phyloP scores from a whole-genome alignment of 2,797 vertebrate genomes.

The Pitangus sulphuratus region DNA sequence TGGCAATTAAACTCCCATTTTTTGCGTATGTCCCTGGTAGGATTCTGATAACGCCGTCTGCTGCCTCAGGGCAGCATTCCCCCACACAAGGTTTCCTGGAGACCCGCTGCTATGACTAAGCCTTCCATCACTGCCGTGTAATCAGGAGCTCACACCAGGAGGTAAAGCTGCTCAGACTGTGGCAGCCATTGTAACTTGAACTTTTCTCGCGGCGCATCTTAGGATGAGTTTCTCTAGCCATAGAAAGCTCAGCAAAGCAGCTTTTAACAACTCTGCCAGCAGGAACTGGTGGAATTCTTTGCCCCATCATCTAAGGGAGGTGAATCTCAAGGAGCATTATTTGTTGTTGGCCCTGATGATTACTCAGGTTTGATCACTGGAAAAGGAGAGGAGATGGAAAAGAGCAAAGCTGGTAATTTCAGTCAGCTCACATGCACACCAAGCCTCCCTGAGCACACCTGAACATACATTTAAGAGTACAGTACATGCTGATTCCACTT shows the following conservation, averaged over 20 bases:
- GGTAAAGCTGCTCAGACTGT: constrained; percentile 36
- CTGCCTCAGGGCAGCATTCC: constrained; percentile 32
- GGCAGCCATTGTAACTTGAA: constrained; percentile 20
- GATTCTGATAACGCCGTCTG: constrained; percentile 18
- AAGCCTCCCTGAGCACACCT: background rate
- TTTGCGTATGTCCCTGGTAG: background rate
- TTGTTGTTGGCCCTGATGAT: background rate
- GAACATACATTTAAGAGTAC: background rate
- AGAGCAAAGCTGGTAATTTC: background rate
- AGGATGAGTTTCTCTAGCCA: background rate
- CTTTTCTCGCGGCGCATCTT: background rate
- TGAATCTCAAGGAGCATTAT: background rate
- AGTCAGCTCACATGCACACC: background rate
- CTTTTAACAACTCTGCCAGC: constrained; percentile 5
- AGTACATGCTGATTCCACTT: background rate
- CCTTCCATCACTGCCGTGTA: background rate
- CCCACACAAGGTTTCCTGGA: constrained; percentile 19
- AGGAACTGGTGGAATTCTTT: background rate
- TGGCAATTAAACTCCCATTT: constrained; percentile 29
- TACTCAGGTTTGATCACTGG: background rate
- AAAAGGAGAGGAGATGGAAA: background rate
- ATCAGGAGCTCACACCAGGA: background rate
- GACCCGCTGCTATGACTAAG: constrained; percentile 41
- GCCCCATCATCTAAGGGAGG: background rate
- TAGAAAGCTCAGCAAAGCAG: background rate